A percentile compares a stretch with the other conserved stretches of the same genome.
These are phyloP conservation scores for Neolamprologus caudopunctatus DNA, from an alignment of 2,113 vertebrate species.

Conservation along the genomic window DNA sequence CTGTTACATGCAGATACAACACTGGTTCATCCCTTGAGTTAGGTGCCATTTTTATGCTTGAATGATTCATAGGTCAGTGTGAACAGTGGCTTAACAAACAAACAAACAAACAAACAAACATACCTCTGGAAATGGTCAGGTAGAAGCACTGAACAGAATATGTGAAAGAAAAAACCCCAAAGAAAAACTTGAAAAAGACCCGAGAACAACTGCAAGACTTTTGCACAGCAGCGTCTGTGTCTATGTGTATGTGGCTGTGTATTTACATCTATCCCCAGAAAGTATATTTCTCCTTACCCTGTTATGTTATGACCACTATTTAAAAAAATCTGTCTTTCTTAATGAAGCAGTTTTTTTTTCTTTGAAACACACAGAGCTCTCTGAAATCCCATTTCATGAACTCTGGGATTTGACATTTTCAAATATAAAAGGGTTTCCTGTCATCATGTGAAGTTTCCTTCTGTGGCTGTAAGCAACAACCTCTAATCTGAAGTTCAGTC, in stretches of 20 bases:
- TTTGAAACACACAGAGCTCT: neutral
- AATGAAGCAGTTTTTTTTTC: neutral
- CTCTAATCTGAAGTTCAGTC: conserved; percentile 22
- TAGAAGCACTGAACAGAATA: neutral
- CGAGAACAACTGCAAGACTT: neutral
- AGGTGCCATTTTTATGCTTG: neutral
- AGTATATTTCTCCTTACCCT: neutral
- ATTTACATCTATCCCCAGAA: neutral
- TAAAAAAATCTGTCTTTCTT: neutral
- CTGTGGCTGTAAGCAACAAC: neutral
- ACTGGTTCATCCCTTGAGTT: neutral
- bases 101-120: neutral
- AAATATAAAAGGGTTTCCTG: conserved; percentile 6
- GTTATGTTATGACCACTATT: neutral
- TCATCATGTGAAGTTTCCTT: conserved; percentile 1
- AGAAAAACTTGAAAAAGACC: neutral
- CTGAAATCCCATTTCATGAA: conserved; percentile 14
- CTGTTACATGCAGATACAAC: neutral
- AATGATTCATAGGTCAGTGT: neutral
- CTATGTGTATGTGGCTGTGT: neutral
- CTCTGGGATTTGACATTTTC: conserved; percentile 14
- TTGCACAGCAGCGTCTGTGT: neutral
- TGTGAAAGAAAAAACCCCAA: neutral
- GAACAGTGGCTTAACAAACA: neutral
- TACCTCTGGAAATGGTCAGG: neutral